Evolutionary conservation across 2,797 vertebrate species (phyloP), one percentile per base, ranked within the genome.

Genomic region (Coregonus suidteri): DNA sequence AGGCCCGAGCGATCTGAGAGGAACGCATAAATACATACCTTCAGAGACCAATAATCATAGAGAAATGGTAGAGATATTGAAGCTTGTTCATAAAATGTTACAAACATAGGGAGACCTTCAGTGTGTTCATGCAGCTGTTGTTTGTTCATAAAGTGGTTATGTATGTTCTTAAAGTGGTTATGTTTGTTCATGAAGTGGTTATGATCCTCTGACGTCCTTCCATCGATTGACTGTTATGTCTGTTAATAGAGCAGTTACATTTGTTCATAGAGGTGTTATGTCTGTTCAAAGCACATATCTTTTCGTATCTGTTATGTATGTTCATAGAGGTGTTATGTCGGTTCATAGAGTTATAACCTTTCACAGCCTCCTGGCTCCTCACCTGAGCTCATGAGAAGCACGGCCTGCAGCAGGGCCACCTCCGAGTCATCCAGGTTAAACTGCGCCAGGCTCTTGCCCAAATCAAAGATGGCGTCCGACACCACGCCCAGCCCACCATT

Each of bases 361-460:
- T 59, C 56, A 59, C 25, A 78, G 67, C 35, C 66, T 14, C 54
- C 31, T 35, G 96, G 96, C 94, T 20, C 75, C 68, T 62, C 88
- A 96, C 96, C 96, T 95, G 96, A 97, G 90, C 96, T 97, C 96
- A 98, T 96, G 82, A 98, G 95, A 91, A 98, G 94, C 90, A 98
- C 96, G 2, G 96, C 96, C 91, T 97, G 96, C 89, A 98, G 88
- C 86, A 98, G 95, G 73, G 96, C 96, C 93, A 98, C 96, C 91
- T 98, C 96, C 0, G 96, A 96, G 94, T 98, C 96, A 20, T 98
- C 96, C 92, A 98, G 92, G 91, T 96, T 96, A 93, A 98, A 98
- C 94, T 96, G 96, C 80, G 96, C 96, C 88, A 98, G 94, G 82
- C 96, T 97, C 91, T 96, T 97, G 90, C 96, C 96, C 91, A 98